Conservation (phyloP, 2,797 vertebrate species). For the Chloroceryle amazona region DNA sequence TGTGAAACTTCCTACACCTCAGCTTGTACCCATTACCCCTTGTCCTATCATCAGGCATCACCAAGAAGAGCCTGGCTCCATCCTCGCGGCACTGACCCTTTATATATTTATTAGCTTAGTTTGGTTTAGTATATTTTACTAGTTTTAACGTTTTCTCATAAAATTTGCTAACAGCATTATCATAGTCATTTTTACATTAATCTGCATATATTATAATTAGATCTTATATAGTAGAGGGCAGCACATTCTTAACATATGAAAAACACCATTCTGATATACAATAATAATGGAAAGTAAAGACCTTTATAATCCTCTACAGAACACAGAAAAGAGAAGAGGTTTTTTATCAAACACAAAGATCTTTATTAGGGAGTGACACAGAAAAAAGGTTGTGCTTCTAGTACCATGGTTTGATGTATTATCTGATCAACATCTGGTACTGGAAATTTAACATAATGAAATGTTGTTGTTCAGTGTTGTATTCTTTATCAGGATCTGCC, state of each 20-base stretch:
- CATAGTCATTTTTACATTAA: background rate
- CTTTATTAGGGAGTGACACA: background rate
- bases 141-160: background rate
- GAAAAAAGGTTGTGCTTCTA: background rate
- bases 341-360: background rate
- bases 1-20: no score
- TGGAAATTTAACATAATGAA: background rate
- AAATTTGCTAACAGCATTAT: background rate
- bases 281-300: background rate
- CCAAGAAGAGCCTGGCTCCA: no score
- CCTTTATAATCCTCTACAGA: background rate
- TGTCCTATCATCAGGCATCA: no score
- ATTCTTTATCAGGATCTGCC: background rate
- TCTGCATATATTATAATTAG: background rate
- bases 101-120: background rate
- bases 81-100: no score
- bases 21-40: no score
- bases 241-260: background rate
- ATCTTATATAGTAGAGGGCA: background rate
- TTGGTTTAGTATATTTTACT: background rate
- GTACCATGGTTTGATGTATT: background rate
- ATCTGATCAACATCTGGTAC: background rate
- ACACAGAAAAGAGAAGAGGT: rapidly evolving
- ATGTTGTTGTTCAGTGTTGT: background rate
- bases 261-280: background rate